A percentile compares a stretch with the other conserved stretches of the same genome.
These are phyloP conservation scores for Sebastes nivosus DNA, from an alignment of 2,797 vertebrate genomes.

Conservation along the genomic window DNA sequence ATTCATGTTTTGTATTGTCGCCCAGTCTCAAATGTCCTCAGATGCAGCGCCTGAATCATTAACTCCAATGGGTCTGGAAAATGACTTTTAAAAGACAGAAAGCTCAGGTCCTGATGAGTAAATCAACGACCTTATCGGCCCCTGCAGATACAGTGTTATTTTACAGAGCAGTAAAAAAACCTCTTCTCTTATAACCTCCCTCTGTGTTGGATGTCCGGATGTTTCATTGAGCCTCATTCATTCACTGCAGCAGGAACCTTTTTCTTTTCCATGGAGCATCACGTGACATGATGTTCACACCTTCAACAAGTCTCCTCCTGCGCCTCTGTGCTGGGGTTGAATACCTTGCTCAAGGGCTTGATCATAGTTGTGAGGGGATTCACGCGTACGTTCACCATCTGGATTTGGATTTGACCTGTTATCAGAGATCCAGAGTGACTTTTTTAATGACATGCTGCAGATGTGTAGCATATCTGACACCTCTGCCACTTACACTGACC, in stretches of 20 bases:
- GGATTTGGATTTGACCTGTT: neutral
- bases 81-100: neutral
- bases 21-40: neutral
- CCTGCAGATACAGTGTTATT: neutral
- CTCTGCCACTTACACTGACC: neutral
- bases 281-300: neutral
- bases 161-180: neutral
- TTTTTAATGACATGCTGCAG: neutral
- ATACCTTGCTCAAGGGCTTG: slow-evolving; percentile 14
- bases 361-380: neutral
- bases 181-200: neutral
- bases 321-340: neutral
- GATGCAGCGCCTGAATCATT: neutral
- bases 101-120: neutral
- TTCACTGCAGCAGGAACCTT: neutral
- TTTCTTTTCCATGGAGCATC: neutral
- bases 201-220: neutral
- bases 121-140: neutral
- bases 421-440: neutral
- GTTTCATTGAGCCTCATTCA: neutral
- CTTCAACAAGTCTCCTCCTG: slow-evolving; percentile 29
- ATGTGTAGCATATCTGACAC: neutral
- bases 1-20: neutral
- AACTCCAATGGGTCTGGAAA: neutral
- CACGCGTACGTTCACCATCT: neutral